Evolutionary conservation across 2,113 vertebrate species (phyloP).

Genomic region (Cebus imitator): DNA sequence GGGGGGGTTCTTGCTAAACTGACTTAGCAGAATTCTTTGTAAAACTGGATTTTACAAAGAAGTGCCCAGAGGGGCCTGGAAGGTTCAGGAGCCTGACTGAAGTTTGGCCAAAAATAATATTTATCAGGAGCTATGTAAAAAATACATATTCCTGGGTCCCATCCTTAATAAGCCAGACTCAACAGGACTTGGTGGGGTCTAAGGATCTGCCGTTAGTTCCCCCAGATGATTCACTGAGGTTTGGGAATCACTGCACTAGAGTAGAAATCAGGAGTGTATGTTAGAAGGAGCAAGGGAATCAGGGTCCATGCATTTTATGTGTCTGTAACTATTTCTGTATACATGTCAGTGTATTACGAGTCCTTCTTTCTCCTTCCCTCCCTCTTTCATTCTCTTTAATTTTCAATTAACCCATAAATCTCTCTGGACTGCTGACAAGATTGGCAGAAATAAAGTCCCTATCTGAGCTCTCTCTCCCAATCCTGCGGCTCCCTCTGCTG

Average conservation of each 20-base stretch:
- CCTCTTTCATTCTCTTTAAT: background rate
- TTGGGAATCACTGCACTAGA: background rate
- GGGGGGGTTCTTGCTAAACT: background rate
- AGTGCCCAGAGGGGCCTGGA: background rate
- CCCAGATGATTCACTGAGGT: background rate
- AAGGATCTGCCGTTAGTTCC: background rate
- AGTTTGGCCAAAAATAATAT: background rate
- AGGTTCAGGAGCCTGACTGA: background rate
- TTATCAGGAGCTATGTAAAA: background rate
- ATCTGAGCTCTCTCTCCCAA: background rate
- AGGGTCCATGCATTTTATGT: background rate
- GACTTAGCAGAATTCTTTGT: background rate
- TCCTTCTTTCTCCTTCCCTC: background rate
- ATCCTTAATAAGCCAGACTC: background rate
- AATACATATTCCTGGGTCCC: background rate
- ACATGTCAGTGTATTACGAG: background rate
- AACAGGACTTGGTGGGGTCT: background rate
- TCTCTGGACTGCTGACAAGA: background rate
- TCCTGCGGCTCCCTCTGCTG: constrained; percentile 68
- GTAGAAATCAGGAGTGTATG: background rate
- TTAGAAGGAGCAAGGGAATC: too few relatives aligned
- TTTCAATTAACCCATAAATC: background rate
- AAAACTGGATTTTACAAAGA: background rate
- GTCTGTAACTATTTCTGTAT: background rate
- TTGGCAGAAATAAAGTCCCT: background rate